Percentiles rank a stretch among this genome's conserved stretches.
phyloP scores from a whole-genome alignment of 2,113 vertebrate species.

The Chauna torquata region DNA sequence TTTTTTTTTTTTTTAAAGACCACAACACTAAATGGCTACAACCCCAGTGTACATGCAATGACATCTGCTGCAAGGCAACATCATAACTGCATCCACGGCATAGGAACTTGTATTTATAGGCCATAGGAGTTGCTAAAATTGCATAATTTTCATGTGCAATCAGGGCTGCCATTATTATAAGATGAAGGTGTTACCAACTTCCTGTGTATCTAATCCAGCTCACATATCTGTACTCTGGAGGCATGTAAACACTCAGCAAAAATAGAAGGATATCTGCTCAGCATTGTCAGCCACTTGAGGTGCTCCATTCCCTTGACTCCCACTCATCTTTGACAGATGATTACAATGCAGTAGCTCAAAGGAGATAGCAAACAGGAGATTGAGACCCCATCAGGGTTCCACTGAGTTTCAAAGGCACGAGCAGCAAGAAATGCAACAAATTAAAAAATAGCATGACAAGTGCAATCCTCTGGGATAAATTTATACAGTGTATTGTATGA shows the following conservation, averaged over 20 bases:
- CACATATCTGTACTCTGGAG: neutral
- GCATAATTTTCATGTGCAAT: neutral
- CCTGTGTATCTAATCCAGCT: neutral
- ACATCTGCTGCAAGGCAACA: neutral
- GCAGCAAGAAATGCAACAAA: neutral
- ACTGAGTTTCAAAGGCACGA: neutral
- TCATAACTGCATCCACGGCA: neutral
- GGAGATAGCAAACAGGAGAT: conserved; percentile 13
- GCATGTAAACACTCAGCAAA: neutral
- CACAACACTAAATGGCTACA: neutral
- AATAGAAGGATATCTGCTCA: conserved; percentile 26
- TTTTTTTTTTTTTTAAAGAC: neutral
- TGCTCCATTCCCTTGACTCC: conserved; percentile 20
- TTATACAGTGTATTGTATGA: neutral
- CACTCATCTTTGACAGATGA: neutral
- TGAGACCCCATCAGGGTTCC: neutral
- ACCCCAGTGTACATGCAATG: neutral
- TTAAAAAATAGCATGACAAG: neutral
- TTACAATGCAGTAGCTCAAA: neutral
- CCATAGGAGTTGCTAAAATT: neutral
- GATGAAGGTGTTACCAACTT: neutral
- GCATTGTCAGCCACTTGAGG: conserved; percentile 12
- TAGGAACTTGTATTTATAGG: neutral
- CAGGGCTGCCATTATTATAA: neutral
- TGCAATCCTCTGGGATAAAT: neutral